phyloP scores from a whole-genome alignment of 2,888 invertebrate species.

The Mamestra brassicae region DNA sequence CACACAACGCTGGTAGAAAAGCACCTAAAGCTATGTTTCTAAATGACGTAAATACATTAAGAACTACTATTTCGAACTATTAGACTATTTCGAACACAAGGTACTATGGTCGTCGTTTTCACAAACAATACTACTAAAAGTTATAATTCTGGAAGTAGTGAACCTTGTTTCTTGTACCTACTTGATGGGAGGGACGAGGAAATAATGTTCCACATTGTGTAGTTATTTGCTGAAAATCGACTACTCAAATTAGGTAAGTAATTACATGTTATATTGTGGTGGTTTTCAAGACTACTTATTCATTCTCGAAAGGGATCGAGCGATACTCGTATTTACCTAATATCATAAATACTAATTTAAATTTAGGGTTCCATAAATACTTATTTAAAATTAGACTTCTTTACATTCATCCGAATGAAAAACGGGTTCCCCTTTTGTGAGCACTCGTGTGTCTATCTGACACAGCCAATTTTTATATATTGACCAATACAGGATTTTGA shows the following conservation, averaged over 20 bases:
- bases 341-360: not conserved
- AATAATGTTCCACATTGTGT: slow-evolving; percentile 32
- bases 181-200: slow-evolving; percentile 36
- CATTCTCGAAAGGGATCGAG: not conserved
- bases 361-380: not conserved
- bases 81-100: slow-evolving; percentile 50
- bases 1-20: not conserved
- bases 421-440: not conserved
- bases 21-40: slow-evolving; percentile 29
- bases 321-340: not conserved
- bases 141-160: slow-evolving; percentile 53
- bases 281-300: not conserved
- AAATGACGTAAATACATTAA: slow-evolving; percentile 46
- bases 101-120: slow-evolving; percentile 38
- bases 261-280: not conserved
- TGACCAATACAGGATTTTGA: not conserved
- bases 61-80: slow-evolving; percentile 51
- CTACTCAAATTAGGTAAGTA: no score
- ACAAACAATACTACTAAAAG: slow-evolving; percentile 54
- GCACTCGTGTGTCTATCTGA: no score
- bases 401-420: not conserved
- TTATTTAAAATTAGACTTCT: not conserved
- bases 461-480: no score
- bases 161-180: slow-evolving; percentile 46
- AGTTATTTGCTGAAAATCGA: slow-evolving; percentile 6